These are phyloP conservation scores for Zonitis immaculata DNA, from an alignment of 2,888 invertebrate species.

Conservation along the genomic window DNA sequence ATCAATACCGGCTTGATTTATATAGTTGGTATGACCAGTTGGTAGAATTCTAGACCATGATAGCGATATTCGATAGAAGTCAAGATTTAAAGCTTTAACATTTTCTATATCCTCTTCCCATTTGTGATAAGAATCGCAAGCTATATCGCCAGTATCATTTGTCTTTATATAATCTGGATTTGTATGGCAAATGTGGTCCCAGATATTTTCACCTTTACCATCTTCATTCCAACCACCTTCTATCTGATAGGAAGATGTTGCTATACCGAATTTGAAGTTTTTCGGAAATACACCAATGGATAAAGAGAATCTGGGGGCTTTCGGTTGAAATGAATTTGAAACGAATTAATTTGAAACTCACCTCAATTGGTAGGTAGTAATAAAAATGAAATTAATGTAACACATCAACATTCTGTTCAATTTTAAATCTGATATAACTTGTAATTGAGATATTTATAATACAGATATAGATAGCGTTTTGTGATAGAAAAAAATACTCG, in stretches of 20 bases:
- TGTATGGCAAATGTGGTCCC: conserved; percentile 60
- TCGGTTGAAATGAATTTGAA: neutral
- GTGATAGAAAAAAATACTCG: too few relatives aligned
- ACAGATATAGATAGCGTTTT: too few relatives aligned
- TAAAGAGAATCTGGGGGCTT: neutral
- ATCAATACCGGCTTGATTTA: conserved; percentile 64
- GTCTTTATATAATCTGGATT: conserved; percentile 52
- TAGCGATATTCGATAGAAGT: conserved; percentile 50
- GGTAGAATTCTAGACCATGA: conserved; percentile 50
- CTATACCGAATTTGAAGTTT: conserved; percentile 28
- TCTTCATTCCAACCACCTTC: conserved; percentile 30
- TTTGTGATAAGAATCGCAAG: conserved; percentile 62
- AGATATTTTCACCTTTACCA: conserved; percentile 60
- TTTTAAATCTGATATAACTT: too few relatives aligned
- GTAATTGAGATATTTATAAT: too few relatives aligned
- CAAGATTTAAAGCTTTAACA: conserved; percentile 34
- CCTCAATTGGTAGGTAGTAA: too few relatives aligned
- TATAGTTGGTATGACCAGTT: conserved; percentile 56
- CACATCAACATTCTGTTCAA: too few relatives aligned
- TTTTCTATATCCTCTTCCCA: conserved; percentile 55
- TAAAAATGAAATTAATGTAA: too few relatives aligned
- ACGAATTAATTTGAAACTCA: neutral
- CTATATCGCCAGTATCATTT: conserved; percentile 55
- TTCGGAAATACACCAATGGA: conserved; percentile 36
- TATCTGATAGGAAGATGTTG: conserved; percentile 34